Percentiles rank a stretch among this genome's conserved stretches.
Conservation (phyloP, 2,113 vertebrate genomes). For the Oostethus manadensis region DNA sequence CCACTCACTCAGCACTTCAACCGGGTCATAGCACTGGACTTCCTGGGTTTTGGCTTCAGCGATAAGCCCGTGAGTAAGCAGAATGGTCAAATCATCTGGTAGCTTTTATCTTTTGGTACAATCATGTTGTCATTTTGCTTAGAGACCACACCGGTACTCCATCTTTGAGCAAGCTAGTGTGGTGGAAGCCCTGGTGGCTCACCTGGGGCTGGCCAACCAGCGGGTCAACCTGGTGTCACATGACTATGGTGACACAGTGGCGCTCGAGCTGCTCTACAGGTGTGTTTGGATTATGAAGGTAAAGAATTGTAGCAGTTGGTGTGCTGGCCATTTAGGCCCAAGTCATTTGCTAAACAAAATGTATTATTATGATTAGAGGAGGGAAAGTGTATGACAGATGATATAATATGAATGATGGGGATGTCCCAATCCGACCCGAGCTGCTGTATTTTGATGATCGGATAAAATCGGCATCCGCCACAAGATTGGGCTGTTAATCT, state of each 20-base stretch:
- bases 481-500: no score
- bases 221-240: constrained; percentile 86
- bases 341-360: no score
- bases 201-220: constrained; percentile 80
- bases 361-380: no score
- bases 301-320: no score
- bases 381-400: no score
- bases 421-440: no score
- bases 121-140: background rate
- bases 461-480: no score
- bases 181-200: constrained; percentile 80
- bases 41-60: constrained; percentile 94
- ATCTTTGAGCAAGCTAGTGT: constrained; percentile 93
- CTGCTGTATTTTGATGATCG: no score
- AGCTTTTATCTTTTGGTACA: background rate
- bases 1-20: constrained; percentile 85
- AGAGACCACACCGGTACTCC: constrained; percentile 89
- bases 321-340: no score
- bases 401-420: no score
- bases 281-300: constrained; percentile 31
- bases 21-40: constrained; percentile 87
- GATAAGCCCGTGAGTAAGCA: constrained; percentile 85
- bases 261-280: constrained; percentile 93
- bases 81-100: background rate
- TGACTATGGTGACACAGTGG: constrained; percentile 90